Conservation (phyloP, 2,797 vertebrate species). For the Darevskia mixta region DNA sequence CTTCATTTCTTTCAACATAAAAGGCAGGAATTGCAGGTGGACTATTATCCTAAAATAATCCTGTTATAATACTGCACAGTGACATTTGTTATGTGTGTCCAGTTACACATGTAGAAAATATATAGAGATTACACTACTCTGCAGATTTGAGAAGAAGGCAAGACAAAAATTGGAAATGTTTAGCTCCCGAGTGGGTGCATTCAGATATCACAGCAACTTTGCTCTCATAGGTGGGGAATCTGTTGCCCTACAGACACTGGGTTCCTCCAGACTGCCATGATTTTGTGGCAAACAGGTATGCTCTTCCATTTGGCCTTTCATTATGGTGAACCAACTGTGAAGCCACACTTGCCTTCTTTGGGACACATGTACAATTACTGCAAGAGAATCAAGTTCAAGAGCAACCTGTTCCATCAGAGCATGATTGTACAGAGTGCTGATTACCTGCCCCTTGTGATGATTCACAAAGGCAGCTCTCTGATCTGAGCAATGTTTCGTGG, state of each 20-base stretch:
- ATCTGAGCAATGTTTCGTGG: too few relatives aligned
- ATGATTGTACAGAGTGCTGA: too few relatives aligned
- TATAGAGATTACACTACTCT: background rate
- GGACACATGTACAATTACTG: background rate
- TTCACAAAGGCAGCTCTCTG: too few relatives aligned
- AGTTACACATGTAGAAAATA: conserved; percentile 28
- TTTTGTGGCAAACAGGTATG: too few relatives aligned
- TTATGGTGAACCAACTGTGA: too few relatives aligned
- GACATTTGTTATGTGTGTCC: conserved; percentile 39
- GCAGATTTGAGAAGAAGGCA: background rate
- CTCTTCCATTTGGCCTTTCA: too few relatives aligned
- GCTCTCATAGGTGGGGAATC: too few relatives aligned
- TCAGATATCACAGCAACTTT: background rate
- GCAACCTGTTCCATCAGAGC: background rate
- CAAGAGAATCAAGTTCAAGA: background rate
- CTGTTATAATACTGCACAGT: conserved; percentile 41
- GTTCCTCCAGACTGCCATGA: too few relatives aligned
- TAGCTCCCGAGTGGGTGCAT: background rate
- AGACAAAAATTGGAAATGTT: background rate
- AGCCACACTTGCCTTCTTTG: background rate
- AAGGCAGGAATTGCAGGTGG: conserved; percentile 52
- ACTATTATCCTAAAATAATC: conserved; percentile 58
- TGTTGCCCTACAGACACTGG: too few relatives aligned
- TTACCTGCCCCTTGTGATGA: too few relatives aligned
- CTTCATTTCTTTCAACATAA: conserved; percentile 55